Evolutionary conservation across 53 echinoderm and acorn worm species (phyloP).

Genomic region (Astropecten irregularis): DNA sequence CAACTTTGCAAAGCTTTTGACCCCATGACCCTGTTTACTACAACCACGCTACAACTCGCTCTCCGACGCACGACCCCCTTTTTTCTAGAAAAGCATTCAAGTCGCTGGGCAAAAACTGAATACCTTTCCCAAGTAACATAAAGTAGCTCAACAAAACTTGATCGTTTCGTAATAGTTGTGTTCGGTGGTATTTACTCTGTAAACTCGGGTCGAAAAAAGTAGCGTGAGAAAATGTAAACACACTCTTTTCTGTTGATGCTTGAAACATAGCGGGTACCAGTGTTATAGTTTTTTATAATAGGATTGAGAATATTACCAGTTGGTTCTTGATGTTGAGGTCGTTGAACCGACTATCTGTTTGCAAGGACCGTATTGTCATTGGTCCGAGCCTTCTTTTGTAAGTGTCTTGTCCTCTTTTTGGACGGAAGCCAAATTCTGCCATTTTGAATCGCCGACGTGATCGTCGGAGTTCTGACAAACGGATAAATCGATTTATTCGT

Average conservation of each 20-base stretch:
- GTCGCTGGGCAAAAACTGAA: slow-evolving; percentile 9
- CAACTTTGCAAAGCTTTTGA: slow-evolving; percentile 48
- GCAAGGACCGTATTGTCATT: slow-evolving; percentile 14
- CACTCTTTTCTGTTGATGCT: background rate
- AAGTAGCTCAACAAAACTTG: background rate
- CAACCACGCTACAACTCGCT: slow-evolving; percentile 31
- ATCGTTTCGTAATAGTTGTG: slow-evolving; percentile 29
- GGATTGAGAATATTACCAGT: background rate
- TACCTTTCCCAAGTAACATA: background rate
- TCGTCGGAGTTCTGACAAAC: too few relatives aligned
- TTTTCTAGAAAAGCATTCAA: too few relatives aligned
- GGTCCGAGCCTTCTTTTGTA: slow-evolving; percentile 13
- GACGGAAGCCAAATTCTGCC: too few relatives aligned
- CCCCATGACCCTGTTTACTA: slow-evolving; percentile 51
- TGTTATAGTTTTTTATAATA: background rate
- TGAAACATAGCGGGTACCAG: slow-evolving; percentile 15
- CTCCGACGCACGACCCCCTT: slow-evolving; percentile 10
- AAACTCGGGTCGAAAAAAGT: slow-evolving; percentile 4
- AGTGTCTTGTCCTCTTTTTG: too few relatives aligned
- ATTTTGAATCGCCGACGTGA: too few relatives aligned
- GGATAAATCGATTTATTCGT: too few relatives aligned
- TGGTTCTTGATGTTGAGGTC: slow-evolving; percentile 22
- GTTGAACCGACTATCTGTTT: slow-evolving; percentile 6
- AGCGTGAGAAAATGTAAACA: background rate
- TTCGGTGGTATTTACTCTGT: slow-evolving; percentile 25